Conservation (phyloP, 2,797 vertebrate species). For the Halcyon leucocephala region DNA sequence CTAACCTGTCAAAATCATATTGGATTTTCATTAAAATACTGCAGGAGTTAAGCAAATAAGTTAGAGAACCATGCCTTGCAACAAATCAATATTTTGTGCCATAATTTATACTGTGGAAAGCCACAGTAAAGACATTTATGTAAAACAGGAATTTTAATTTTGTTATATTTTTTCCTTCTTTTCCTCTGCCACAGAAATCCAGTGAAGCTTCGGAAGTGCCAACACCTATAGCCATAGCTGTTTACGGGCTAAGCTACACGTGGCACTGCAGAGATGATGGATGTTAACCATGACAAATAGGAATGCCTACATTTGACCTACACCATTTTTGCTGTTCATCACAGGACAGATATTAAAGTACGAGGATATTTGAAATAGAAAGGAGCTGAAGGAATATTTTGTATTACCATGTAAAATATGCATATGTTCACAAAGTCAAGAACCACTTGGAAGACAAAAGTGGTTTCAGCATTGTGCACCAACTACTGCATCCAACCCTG, state of each 20-base stretch:
- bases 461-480: neutral
- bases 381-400: neutral
- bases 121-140: neutral
- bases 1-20: slow-evolving; percentile 28
- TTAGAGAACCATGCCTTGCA: neutral
- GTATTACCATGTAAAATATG: neutral
- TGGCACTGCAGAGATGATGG: neutral
- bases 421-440: neutral
- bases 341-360: neutral
- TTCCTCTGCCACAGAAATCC: neutral
- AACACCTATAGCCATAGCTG: neutral
- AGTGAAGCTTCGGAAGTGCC: neutral
- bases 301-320: neutral
- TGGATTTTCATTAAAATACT: slow-evolving; percentile 44
- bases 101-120: neutral
- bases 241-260: neutral
- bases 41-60: slow-evolving; percentile 16
- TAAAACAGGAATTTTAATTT: neutral
- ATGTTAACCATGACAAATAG: neutral
- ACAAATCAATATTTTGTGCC: slow-evolving; percentile 15
- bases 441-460: neutral
- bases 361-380: neutral
- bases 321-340: neutral
- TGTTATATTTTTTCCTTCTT: fast-evolving
- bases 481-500: neutral